Percentiles rank a stretch among this genome's conserved stretches.
These are phyloP conservation scores for Trissonchulus latispiculum DNA, from an alignment of 2,888 invertebrate species.

Conservation along the genomic window DNA sequence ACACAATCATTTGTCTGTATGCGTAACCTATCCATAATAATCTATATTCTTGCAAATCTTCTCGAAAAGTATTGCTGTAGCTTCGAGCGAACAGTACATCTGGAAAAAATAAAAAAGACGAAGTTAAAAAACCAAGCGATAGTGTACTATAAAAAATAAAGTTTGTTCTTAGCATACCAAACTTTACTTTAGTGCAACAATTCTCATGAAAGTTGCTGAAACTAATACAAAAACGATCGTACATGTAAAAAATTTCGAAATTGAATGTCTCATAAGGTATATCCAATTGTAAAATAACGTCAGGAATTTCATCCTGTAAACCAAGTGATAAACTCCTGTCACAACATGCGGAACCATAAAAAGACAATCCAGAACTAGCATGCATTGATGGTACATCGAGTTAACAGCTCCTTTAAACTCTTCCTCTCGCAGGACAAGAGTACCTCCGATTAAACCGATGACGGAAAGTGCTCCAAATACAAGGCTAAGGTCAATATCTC, in stretches of 20 bases:
- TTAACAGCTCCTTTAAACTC: not conserved
- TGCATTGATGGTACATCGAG: not conserved
- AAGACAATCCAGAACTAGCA: not conserved
- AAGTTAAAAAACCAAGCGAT: not conserved
- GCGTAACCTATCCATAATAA: not conserved
- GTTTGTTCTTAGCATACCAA: not conserved
- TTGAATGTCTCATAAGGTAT: not conserved
- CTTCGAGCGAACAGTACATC: not conserved
- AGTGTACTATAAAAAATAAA: not conserved
- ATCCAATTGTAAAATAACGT: not conserved
- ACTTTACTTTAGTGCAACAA: not conserved
- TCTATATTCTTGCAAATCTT: not conserved
- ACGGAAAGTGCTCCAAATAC: not conserved
- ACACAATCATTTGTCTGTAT: not conserved
- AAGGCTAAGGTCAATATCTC: not conserved
- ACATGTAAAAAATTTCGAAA: not conserved
- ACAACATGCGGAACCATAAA: not conserved
- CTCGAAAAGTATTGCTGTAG: not conserved
- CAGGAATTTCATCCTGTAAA: not conserved
- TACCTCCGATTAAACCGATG: not conserved
- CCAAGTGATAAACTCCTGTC: not conserved
- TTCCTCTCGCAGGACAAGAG: not conserved
- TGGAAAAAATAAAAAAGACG: too few species aligned
- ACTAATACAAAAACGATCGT: not conserved
- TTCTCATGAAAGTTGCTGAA: not conserved